phyloP scores from a whole-genome alignment of 2,888 invertebrate genomes.

The Selenia dentaria region DNA sequence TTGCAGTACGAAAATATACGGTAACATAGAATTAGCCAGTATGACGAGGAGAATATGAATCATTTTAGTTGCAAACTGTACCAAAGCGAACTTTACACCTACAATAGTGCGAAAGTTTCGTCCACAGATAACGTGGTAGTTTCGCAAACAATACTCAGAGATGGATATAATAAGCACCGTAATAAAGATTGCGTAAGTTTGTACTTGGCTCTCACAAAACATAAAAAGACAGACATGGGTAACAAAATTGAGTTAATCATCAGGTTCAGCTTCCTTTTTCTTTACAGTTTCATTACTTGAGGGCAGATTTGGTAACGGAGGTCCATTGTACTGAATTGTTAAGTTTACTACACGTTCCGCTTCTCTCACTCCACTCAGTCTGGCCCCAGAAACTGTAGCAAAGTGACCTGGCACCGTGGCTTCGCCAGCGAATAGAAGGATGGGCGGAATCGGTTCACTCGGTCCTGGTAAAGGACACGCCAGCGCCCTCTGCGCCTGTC shows the following conservation, averaged over 20 bases:
- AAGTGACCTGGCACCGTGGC: conserved; percentile 90
- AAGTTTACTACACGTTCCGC: conserved; percentile 89
- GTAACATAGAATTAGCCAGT: too few relatives aligned
- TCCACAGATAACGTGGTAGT: conserved; percentile 17
- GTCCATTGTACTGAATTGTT: conserved; percentile 79
- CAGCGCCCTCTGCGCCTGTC: conserved; percentile 73
- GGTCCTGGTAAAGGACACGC: conserved; percentile 87
- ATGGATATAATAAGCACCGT: conserved; percentile 47
- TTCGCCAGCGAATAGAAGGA: conserved; percentile 92
- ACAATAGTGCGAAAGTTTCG: conserved; percentile 39
- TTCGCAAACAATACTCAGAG: conserved; percentile 34
- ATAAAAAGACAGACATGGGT: not conserved
- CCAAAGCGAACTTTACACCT: not conserved
- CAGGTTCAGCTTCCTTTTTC: conserved; percentile 5
- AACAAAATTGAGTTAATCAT: not conserved
- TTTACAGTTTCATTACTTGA: not conserved
- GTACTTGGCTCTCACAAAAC: conserved; percentile 4
- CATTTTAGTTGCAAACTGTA: conserved; percentile 38
- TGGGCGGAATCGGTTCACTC: conserved; percentile 86
- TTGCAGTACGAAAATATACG: too few relatives aligned
- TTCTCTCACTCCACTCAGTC: conserved; percentile 91
- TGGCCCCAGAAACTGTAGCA: conserved; percentile 91
- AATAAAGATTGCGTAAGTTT: conserved; percentile 1
- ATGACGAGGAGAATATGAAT: not conserved
- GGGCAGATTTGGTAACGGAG: conserved; percentile 52